phyloP scores from a whole-genome alignment of 2,113 vertebrate species.

The Guaruba guarouba region DNA sequence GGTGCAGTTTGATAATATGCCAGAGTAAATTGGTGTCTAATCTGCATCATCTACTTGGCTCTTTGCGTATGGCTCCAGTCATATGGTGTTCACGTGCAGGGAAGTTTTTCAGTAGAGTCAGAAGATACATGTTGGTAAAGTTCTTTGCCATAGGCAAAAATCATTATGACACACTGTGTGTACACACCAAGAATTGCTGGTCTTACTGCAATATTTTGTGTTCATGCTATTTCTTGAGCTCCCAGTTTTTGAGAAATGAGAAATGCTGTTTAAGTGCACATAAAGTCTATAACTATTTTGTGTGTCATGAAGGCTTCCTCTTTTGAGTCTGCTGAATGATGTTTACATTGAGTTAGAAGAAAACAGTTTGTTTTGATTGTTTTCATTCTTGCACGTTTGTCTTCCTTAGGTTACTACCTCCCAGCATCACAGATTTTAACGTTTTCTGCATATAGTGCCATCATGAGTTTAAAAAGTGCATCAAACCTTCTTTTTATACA shows the following conservation, averaged over 20 bases:
- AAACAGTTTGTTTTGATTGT: constrained; percentile 7
- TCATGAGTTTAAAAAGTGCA: neutral
- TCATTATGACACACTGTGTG: neutral
- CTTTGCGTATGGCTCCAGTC: accelerated
- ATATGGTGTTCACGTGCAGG: neutral
- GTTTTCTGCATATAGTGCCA: neutral
- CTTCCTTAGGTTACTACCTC: neutral
- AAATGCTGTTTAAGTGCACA: neutral
- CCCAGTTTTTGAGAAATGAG: neutral
- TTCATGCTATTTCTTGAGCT: neutral
- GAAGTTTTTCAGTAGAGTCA: neutral
- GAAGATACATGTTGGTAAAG: neutral
- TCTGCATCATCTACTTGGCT: neutral
- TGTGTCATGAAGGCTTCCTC: neutral
- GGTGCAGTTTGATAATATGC: neutral
- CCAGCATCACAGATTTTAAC: neutral
- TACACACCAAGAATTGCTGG: neutral
- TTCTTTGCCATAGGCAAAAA: neutral
- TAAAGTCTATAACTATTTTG: neutral
- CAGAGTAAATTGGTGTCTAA: neutral
- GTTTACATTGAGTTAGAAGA: neutral
- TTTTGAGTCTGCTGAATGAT: neutral
- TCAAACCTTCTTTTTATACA: neutral
- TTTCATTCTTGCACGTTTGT: neutral
- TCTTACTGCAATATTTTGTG: neutral